A percentile compares a stretch with the other conserved stretches of the same genome.
Conservation (phyloP, 2,113 vertebrate species). For the Crotalus tigris region DNA sequence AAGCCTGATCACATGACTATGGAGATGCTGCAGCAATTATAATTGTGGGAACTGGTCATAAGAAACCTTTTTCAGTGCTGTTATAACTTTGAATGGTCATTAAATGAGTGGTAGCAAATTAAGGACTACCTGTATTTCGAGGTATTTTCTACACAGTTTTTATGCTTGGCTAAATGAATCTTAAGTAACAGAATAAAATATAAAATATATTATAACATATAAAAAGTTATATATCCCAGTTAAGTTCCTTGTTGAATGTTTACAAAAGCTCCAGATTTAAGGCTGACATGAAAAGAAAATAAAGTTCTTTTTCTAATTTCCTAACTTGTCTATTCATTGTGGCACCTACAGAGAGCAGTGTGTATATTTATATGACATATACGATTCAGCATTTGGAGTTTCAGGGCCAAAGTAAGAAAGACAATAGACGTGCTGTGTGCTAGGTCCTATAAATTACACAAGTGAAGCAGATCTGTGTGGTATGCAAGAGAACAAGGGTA, state of each 20-base stretch:
- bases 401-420: not conserved
- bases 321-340: not conserved
- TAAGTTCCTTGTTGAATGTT: not conserved
- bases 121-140: not conserved
- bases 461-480: not conserved
- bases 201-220: not conserved
- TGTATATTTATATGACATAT: not conserved
- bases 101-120: not conserved
- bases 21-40: not conserved
- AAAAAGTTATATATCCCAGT: not conserved
- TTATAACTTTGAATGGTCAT: not conserved
- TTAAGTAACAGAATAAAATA: not conserved
- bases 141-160: not conserved
- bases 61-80: not conserved
- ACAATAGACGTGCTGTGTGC: not conserved
- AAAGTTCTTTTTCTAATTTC: not conserved
- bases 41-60: not conserved
- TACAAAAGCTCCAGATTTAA: not conserved
- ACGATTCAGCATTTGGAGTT: not conserved
- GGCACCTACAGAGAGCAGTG: not conserved
- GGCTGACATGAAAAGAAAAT: not conserved
- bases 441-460: not conserved
- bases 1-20: not conserved
- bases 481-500: not conserved
- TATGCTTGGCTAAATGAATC: not conserved